Percentiles rank a stretch among this genome's conserved stretches.
These are phyloP conservation scores for Chironomus tepperi DNA, from an alignment of 1,140 invertebrate species.

Conservation along the genomic window DNA sequence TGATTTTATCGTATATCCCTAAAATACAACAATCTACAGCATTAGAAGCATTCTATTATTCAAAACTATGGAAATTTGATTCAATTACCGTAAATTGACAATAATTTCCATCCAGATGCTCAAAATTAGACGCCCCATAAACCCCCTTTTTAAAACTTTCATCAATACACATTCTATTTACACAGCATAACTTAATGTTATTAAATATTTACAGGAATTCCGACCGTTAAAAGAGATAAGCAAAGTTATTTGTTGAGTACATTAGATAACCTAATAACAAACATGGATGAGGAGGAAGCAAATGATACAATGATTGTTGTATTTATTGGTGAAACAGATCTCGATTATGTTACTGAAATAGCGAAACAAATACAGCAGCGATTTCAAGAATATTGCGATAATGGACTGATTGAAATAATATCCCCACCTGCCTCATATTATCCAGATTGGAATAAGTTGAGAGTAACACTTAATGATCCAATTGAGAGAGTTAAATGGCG, in stretches of 20 bases:
- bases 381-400: conserved; percentile 65
- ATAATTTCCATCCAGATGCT: neutral
- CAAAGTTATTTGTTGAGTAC: conserved; percentile 84
- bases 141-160: neutral
- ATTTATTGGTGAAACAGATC: conserved; percentile 77
- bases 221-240: conserved; percentile 81
- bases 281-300: conserved; percentile 66
- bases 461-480: conserved; percentile 77
- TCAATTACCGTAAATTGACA: neutral
- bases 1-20: too few species aligned
- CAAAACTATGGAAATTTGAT: too few species aligned
- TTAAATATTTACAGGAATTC: conserved; percentile 40
- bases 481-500: conserved; percentile 85
- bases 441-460: conserved; percentile 71
- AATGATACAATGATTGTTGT: conserved; percentile 81
- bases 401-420: conserved; percentile 82
- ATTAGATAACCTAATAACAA: conserved; percentile 75
- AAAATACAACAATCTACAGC: too few species aligned
- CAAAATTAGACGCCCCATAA: too few species aligned
- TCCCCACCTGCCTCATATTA: conserved; percentile 80
- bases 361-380: conserved; percentile 67
- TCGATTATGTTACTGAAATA: conserved; percentile 59
- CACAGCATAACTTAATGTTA: neutral
- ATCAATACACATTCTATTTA: neutral
- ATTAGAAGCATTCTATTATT: too few species aligned